Percentiles rank a stretch among this genome's conserved stretches.
Conservation (phyloP, 2,797 vertebrate species). For the Phoebastria nigripes region DNA sequence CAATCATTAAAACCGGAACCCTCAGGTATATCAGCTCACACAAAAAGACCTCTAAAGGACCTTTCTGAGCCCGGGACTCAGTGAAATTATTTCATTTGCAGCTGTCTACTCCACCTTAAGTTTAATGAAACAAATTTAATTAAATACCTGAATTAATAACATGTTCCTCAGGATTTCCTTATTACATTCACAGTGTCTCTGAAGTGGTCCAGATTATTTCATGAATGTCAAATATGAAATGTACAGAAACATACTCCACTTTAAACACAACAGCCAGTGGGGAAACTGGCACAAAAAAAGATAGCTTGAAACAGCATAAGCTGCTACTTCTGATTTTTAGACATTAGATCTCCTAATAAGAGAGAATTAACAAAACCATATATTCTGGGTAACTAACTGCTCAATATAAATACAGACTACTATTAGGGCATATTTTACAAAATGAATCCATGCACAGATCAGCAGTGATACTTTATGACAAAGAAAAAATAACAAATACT, state of each 20-base stretch:
- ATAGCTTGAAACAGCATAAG: neutral
- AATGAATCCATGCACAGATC: neutral
- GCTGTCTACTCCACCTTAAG: neutral
- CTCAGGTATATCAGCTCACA: neutral
- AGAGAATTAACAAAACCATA: neutral
- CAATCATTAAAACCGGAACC: neutral
- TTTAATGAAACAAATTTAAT: neutral
- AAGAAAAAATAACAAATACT: neutral
- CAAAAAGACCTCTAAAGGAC: neutral
- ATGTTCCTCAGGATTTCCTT: neutral
- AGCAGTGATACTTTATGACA: neutral
- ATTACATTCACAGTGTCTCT: neutral
- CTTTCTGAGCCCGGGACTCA: neutral
- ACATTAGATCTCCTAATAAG: neutral
- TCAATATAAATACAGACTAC: neutral
- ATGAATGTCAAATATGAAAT: neutral
- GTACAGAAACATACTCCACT: neutral
- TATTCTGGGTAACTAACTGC: neutral
- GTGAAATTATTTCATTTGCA: neutral
- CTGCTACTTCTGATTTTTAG: neutral
- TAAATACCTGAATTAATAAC: neutral
- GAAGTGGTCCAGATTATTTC: neutral
- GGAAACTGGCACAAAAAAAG: neutral
- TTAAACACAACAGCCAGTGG: neutral
- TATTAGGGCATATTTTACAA: neutral